These are phyloP conservation scores for Cyprinodon diabolis DNA, from an alignment of 2,797 vertebrate species.

Conservation along the genomic window DNA sequence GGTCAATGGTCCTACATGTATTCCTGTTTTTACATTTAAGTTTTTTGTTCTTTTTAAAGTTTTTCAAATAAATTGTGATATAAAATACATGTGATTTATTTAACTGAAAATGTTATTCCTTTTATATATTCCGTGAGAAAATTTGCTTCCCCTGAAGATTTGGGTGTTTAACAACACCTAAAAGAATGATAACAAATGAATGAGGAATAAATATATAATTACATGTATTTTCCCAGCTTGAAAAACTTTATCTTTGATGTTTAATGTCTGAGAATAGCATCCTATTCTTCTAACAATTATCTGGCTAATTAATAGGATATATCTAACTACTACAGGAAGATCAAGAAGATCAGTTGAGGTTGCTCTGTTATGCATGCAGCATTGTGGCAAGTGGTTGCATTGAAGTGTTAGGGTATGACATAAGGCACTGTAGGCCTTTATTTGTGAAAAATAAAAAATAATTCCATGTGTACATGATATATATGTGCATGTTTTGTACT, in stretches of 20 bases:
- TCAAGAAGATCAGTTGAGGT: slow-evolving; percentile 18
- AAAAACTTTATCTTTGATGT: slow-evolving; percentile 28
- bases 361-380: slow-evolving; percentile 19
- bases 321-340: slow-evolving; percentile 27
- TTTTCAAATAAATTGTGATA: too few relatives aligned
- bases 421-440: slow-evolving; percentile 15
- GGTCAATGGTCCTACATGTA: not conserved
- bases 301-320: slow-evolving; percentile 50
- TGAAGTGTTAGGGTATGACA: slow-evolving; percentile 34
- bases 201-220: not conserved
- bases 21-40: too few relatives aligned
- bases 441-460: slow-evolving; percentile 26
- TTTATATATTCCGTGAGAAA: not conserved
- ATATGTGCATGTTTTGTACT: not conserved
- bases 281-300: slow-evolving; percentile 29
- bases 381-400: slow-evolving; percentile 33
- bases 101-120: not conserved
- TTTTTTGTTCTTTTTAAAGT: too few relatives aligned
- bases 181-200: not conserved
- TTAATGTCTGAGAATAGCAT: slow-evolving; percentile 36
- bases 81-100: too few relatives aligned
- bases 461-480: slow-evolving; percentile 1
- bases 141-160: slow-evolving; percentile 11
- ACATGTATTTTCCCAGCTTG: not conserved
- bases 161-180: not conserved